These are phyloP conservation scores for Lycocerus yunnanus DNA, from an alignment of 2,888 invertebrate genomes.

Conservation along the genomic window DNA sequence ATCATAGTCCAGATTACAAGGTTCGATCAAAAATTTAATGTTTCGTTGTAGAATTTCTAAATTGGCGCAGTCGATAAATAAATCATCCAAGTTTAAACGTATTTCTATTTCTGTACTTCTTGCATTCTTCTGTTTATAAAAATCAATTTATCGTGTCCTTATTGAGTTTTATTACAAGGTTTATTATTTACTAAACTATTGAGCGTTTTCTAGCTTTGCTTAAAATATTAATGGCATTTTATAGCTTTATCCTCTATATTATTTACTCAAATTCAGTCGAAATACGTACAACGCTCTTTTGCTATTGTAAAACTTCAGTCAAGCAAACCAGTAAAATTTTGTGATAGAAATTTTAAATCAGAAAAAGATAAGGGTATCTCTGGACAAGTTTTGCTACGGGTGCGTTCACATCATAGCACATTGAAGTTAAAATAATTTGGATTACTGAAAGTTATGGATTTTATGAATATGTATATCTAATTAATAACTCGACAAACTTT, in stretches of 20 bases:
- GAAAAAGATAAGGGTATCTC: too few species aligned
- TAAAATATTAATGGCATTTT: not conserved
- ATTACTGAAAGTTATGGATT: not conserved
- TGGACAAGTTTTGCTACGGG: too few species aligned
- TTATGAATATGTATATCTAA: too few species aligned
- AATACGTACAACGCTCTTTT: too few species aligned
- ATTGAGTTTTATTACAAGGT: not conserved
- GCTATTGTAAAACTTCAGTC: not conserved
- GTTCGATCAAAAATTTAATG: not conserved
- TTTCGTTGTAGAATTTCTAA: not conserved
- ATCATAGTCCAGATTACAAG: not conserved
- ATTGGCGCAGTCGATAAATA: not conserved
- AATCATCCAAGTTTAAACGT: too few species aligned
- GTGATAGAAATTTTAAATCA: not conserved
- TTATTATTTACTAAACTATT: not conserved
- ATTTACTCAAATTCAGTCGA: not conserved
- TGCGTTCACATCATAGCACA: too few species aligned
- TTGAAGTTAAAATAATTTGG: too few species aligned
- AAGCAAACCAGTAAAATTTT: not conserved
- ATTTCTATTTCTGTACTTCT: not conserved
- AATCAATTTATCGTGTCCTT: not conserved
- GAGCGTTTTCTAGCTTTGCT: not conserved
- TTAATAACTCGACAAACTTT: not conserved
- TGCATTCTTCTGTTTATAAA: not conserved
- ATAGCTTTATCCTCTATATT: not conserved